These are phyloP conservation scores for Notodonta dromedarius DNA, from an alignment of 2,888 invertebrate species.

Conservation along the genomic window DNA sequence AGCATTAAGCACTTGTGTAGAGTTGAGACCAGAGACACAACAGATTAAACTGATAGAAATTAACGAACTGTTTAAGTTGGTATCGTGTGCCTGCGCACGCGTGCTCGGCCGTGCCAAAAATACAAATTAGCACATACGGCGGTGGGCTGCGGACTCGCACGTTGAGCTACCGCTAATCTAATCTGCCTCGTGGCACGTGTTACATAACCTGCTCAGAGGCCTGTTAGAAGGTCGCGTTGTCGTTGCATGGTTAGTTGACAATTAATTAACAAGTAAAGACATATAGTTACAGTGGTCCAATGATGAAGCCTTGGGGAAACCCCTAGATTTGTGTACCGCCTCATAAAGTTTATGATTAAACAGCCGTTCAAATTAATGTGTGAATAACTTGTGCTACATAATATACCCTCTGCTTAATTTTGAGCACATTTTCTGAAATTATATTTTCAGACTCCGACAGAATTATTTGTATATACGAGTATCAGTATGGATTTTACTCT, in stretches of 20 bases:
- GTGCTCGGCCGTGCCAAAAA: constrained; percentile 39
- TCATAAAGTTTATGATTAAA: too few species aligned
- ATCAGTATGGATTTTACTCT: too few species aligned
- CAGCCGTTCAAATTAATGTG: too few species aligned
- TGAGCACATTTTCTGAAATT: too few species aligned
- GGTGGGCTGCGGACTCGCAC: constrained; percentile 27
- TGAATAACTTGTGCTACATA: too few species aligned
- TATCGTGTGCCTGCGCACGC: constrained; percentile 1
- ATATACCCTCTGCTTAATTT: too few species aligned
- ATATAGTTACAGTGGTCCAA: background rate
- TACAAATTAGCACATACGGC: constrained; percentile 53
- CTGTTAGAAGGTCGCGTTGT: background rate
- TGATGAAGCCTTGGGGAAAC: background rate
- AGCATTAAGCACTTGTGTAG: background rate
- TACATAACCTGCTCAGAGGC: background rate
- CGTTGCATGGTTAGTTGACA: background rate
- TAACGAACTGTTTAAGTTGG: constrained; percentile 1
- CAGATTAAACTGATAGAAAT: background rate
- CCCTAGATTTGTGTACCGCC: too few species aligned
- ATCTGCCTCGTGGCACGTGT: background rate
- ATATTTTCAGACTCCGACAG: too few species aligned
- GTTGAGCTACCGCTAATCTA: background rate
- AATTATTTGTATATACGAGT: too few species aligned
- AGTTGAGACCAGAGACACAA: background rate
- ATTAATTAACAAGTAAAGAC: background rate